phyloP scores from a whole-genome alignment of 2,113 vertebrate genomes.

The Oreotragus oreotragus region DNA sequence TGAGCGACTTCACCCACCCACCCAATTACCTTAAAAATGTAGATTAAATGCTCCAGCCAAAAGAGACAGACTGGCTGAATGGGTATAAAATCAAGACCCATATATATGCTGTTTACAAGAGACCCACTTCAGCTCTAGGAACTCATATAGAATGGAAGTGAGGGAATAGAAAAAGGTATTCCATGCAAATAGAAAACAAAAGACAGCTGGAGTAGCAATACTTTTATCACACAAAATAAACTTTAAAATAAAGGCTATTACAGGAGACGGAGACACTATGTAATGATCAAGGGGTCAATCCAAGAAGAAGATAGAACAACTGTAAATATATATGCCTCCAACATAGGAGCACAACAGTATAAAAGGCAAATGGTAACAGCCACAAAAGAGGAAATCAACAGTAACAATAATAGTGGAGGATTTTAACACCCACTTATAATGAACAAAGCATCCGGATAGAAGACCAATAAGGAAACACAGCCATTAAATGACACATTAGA shows the following conservation, averaged over 20 bases:
- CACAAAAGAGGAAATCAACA: background rate
- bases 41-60: background rate
- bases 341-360: background rate
- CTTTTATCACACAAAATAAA: background rate
- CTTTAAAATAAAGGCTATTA: background rate
- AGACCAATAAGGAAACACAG: background rate
- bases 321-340: background rate
- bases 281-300: background rate
- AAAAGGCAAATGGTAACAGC: background rate
- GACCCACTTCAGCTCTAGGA: background rate
- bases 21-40: background rate
- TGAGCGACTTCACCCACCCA: too few species aligned
- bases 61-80: background rate
- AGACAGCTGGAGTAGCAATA: background rate
- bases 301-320: background rate
- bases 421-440: background rate
- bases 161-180: background rate
- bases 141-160: background rate
- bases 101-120: background rate
- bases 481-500: background rate
- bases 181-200: background rate
- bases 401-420: background rate
- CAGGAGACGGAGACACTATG: background rate
- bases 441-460: background rate
- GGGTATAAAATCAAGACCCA: background rate